Evolutionary conservation across 2,888 invertebrate genomes (phyloP).

Genomic region (Rhingia campestris): DNA sequence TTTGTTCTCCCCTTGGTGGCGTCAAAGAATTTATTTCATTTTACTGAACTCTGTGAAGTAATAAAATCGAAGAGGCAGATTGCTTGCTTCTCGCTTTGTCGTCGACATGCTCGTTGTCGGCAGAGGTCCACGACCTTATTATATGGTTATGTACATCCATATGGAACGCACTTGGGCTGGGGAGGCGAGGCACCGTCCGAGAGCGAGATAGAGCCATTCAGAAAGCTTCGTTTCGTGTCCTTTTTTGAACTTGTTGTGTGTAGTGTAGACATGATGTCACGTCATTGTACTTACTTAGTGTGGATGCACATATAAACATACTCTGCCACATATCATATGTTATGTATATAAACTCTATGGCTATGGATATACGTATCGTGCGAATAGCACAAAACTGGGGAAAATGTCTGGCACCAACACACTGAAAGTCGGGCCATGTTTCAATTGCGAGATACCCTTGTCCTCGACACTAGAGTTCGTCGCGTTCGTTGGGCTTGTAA

Average conservation of each 20-base stretch:
- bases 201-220: conserved; percentile 64
- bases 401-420: conserved; percentile 73
- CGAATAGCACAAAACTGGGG: conserved; percentile 59
- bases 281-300: conserved; percentile 67
- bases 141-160: conserved; percentile 68
- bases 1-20: conserved; percentile 71
- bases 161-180: conserved; percentile 33
- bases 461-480: conserved; percentile 72
- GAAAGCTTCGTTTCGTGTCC: conserved; percentile 66
- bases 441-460: conserved; percentile 65
- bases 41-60: conserved; percentile 59
- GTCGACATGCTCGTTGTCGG: conserved; percentile 69
- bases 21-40: conserved; percentile 74
- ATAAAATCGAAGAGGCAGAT: conserved; percentile 74
- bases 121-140: conserved; percentile 74
- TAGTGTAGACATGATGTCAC: conserved; percentile 73
- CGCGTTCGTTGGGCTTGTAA: conserved; percentile 71
- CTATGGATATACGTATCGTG: conserved; percentile 17
- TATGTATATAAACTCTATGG: conserved; percentile 40
- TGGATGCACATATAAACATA: conserved; percentile 35
- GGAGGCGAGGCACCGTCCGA: conserved; percentile 26
- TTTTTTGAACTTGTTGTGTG: conserved; percentile 72
- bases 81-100: conserved; percentile 71
- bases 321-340: conserved; percentile 73
- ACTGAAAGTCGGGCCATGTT: conserved; percentile 41